Evolutionary conservation across 2,113 vertebrate species (phyloP).

Genomic region (Leptodactylus fuscus): DNA sequence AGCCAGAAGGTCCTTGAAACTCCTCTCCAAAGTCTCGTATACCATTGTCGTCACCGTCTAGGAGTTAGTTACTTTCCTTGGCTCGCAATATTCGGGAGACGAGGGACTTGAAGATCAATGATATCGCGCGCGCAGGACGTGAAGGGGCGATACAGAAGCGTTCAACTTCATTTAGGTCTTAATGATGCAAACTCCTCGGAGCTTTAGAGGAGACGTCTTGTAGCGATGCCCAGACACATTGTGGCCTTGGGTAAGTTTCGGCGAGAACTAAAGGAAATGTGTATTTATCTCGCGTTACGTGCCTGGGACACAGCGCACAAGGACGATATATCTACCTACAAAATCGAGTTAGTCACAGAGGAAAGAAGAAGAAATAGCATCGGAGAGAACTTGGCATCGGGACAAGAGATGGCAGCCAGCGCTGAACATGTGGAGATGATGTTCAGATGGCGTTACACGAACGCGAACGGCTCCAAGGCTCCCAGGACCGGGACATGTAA

Average conservation of each 20-base stretch:
- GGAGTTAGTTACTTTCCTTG: not conserved
- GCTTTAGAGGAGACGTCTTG: not conserved
- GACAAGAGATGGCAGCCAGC: not conserved
- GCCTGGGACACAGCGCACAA: too few relatives aligned
- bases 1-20: too few relatives aligned
- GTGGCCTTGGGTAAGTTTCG: not conserved
- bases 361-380: not conserved
- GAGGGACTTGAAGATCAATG: not conserved
- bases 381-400: not conserved
- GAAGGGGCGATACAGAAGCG: not conserved
- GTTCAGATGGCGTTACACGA: not conserved
- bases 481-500: not conserved
- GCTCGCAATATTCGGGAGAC: not conserved
- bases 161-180: constrained; percentile 1
- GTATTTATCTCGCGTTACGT: too few relatives aligned
- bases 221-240: not conserved
- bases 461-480: not conserved
- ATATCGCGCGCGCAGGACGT: not conserved
- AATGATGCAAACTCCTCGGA: not conserved
- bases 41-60: too few relatives aligned
- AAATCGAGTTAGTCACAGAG: too few relatives aligned
- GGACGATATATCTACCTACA: too few relatives aligned
- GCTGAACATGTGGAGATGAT: not conserved
- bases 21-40: too few relatives aligned
- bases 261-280: too few relatives aligned